Evolutionary conservation across 2,113 vertebrate genomes (phyloP).

Genomic region (Equus quagga): DNA sequence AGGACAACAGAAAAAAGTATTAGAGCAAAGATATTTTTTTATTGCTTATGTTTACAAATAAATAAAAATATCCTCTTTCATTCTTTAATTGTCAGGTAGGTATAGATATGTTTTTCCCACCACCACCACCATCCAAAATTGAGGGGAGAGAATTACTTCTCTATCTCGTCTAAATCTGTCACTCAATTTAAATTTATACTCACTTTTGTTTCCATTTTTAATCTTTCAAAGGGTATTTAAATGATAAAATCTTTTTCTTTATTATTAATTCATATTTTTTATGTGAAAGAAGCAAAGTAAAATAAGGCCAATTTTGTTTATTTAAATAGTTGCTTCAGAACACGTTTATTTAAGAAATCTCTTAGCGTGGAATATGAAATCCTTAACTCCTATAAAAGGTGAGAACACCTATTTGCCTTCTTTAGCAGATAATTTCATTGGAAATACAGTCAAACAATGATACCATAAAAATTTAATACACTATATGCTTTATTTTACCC

Average conservation of each 20-base stretch:
- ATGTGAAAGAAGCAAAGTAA: conserved; percentile 27
- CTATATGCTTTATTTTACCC: neutral
- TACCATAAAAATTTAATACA: neutral
- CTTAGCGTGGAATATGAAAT: neutral
- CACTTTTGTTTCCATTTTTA: conserved; percentile 23
- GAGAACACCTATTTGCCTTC: neutral
- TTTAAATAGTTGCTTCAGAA: conserved; percentile 23
- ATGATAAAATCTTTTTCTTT: neutral
- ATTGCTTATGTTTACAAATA: neutral
- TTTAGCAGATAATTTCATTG: neutral
- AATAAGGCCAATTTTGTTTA: neutral
- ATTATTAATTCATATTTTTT: conserved; percentile 48
- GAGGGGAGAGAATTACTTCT: neutral
- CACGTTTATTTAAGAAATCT: conserved; percentile 33
- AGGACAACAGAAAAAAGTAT: neutral
- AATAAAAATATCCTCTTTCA: neutral
- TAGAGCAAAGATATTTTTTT: conserved; percentile 13
- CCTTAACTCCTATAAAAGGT: neutral
- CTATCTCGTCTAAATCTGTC: neutral
- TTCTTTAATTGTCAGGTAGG: neutral
- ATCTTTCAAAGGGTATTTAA: neutral
- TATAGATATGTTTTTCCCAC: neutral
- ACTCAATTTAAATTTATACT: neutral
- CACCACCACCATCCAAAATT: neutral
- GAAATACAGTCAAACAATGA: neutral